Evolutionary conservation across 2,797 vertebrate genomes (phyloP).

Genomic region (Sebastiscus tertius): DNA sequence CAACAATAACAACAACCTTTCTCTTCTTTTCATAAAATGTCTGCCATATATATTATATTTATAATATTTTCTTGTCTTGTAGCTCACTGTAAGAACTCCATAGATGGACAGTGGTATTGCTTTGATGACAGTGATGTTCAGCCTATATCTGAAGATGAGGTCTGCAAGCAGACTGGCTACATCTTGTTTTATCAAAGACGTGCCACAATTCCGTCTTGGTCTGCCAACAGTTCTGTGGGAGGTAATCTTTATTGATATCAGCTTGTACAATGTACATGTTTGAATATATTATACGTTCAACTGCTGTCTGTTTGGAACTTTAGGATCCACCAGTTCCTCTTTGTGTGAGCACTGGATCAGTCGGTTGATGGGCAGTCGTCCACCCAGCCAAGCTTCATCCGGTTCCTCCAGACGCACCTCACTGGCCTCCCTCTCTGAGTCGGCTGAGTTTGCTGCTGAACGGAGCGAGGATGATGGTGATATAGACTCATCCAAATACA

Average conservation of each 20-base stretch:
- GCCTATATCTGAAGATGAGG: constrained; percentile 90
- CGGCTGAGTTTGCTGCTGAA: constrained; percentile 92
- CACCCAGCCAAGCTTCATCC: constrained; percentile 93
- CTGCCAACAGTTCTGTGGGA: constrained; percentile 97
- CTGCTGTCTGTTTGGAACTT: constrained; percentile 7
- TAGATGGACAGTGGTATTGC: constrained; percentile 98
- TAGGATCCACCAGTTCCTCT: constrained; percentile 98
- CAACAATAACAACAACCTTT: background rate
- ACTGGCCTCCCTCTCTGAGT: constrained; percentile 94
- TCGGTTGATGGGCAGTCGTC: constrained; percentile 93
- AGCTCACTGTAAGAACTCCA: constrained; percentile 98
- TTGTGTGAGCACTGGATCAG: constrained; percentile 98
- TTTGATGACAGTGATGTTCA: constrained; percentile 98
- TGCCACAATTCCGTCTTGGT: constrained; percentile 95
- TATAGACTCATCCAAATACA: constrained; percentile 19
- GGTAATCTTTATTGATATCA: constrained; percentile 75
- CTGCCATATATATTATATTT: background rate
- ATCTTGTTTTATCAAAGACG: constrained; percentile 98
- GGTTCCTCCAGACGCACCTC: constrained; percentile 97
- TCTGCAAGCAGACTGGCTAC: constrained; percentile 94
- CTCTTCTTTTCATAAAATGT: background rate
- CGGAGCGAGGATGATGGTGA: constrained; percentile 96
- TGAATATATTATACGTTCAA: background rate
- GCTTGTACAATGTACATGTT: background rate
- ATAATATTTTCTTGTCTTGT: background rate